These are phyloP conservation scores for Vulpes vulpes DNA, from an alignment of 2,113 vertebrate species.

Conservation along the genomic window DNA sequence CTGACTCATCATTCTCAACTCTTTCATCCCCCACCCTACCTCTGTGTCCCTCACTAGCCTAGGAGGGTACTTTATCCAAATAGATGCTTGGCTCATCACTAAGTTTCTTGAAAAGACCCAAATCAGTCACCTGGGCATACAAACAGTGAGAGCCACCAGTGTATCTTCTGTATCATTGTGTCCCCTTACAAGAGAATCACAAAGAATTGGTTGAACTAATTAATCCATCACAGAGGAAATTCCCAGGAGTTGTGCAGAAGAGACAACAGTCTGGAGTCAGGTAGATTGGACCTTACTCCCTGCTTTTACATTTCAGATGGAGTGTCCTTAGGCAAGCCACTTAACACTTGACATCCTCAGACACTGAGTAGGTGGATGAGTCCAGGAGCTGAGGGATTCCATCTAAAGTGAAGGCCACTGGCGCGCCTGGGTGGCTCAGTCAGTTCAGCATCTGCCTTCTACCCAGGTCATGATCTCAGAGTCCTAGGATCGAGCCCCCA, in stretches of 20 bases:
- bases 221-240: not conserved
- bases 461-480: no score
- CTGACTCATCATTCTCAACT: not conserved
- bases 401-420: not conserved
- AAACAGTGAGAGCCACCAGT: not conserved
- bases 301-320: not conserved
- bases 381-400: not conserved
- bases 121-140: not conserved
- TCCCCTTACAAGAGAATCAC: not conserved
- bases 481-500: no score
- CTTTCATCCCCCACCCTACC: not conserved
- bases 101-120: conserved; percentile 6
- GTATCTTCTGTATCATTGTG: not conserved
- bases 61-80: not conserved
- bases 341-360: not conserved
- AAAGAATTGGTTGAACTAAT: not conserved
- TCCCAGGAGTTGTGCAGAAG: not conserved
- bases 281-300: not conserved
- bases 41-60: not conserved
- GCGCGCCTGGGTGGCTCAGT: no score
- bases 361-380: not conserved
- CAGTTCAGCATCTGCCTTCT: no score
- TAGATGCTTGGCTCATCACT: not conserved
- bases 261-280: not conserved
- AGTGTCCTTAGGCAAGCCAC: not conserved